Evolutionary conservation across 2,888 invertebrate genomes (phyloP), one percentile per base, ranked within the genome.

Genomic region (Resseliella maxima): DNA sequence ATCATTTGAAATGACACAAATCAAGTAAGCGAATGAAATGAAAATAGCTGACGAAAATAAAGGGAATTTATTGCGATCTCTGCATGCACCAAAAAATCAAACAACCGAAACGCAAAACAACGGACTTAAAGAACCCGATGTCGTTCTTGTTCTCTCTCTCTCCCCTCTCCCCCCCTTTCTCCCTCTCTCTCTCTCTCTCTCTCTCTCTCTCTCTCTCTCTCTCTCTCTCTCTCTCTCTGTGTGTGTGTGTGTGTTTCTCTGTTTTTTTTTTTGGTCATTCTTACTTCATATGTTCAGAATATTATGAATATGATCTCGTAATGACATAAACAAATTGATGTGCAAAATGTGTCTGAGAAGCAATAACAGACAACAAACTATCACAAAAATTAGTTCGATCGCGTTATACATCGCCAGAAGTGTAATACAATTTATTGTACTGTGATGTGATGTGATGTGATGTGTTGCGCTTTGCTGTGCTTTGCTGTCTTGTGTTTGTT

Each of bases 1-100:
- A 83, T 83, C 83, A 83, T 83, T 83, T 24, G 83, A 38, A 83
- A 83, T 83, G 83, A 83, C 36, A 83, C 72, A 72, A 72, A 59
- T 59, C 59, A 59, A 27, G 59, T 59, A 50, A 59, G 2, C 27
- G 59, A 72, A 15, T 72, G 31, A 72, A 72, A 72, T 72, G 72
- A 35, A 31, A 72, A 31, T 31, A 31, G 1, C 35, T 31, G 72
- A 35, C 31, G 72, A 72, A 72, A 72, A 72, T 72, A 72, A 72
- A 31, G 2, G 35, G 72, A 72, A 31, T 21, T 72, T 72, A 72
- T 31, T n/a, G 59, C 15, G 27, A 8, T 50, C 72, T 72, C 72
- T 27, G 31, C 72, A 72, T 72, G 72, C 72, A 72, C 35, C 35
- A 31, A 31, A 72, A 72, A 31, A 72, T 27, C 59, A 59, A 24